Evolutionary conservation across 2,113 vertebrate species (phyloP).

Genomic region (Lasiurus borealis): DNA sequence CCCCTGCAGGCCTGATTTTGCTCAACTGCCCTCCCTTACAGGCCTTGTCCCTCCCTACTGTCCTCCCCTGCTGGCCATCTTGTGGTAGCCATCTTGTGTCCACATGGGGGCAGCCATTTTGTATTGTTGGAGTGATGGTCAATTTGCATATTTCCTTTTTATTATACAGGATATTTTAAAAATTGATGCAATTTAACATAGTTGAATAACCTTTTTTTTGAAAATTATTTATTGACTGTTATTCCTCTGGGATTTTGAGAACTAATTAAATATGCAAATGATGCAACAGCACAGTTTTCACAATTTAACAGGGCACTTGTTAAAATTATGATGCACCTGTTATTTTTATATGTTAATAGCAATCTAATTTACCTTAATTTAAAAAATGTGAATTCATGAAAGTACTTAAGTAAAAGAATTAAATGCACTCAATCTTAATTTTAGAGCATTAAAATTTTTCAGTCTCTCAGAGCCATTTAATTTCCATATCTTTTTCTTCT

Average conservation of each 20-base stretch:
- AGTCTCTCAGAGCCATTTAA: background rate
- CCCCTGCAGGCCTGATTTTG: too few species aligned
- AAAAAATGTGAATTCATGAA: background rate
- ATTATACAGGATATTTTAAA: too few species aligned
- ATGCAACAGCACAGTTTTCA: background rate
- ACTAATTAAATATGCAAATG: background rate
- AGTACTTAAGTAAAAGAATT: background rate
- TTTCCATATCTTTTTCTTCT: background rate
- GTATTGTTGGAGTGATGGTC: too few species aligned
- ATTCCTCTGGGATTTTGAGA: background rate
- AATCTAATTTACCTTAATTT: constrained; percentile 20
- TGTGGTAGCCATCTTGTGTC: too few species aligned
- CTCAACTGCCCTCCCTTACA: too few species aligned
- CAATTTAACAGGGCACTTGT: background rate
- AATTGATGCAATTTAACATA: too few species aligned
- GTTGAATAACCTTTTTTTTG: background rate
- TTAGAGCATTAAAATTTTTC: background rate
- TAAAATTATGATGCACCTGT: background rate
- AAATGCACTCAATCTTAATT: background rate
- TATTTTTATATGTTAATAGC: constrained; percentile 6
- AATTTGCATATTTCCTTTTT: too few species aligned
- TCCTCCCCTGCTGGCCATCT: too few species aligned
- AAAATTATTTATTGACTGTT: background rate
- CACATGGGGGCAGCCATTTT: too few species aligned
- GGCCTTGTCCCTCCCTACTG: too few species aligned